phyloP scores from a whole-genome alignment of 2,888 invertebrate genomes.

The Blastobasis adustella region DNA sequence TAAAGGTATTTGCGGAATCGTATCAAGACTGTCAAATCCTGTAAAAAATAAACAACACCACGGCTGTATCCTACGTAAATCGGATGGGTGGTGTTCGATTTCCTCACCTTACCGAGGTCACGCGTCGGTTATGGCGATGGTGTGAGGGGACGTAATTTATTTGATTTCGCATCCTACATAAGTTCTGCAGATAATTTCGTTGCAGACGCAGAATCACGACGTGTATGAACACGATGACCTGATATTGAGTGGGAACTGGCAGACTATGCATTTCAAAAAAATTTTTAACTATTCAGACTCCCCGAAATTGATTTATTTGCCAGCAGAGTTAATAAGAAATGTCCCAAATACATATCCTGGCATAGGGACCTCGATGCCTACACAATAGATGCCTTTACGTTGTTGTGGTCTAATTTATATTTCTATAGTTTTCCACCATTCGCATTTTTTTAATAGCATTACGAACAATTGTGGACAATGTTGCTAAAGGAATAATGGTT shows the following conservation, averaged over 20 bases:
- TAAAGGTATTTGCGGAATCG: not conserved
- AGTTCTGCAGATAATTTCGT: not conserved
- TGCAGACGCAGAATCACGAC: constrained; percentile 4
- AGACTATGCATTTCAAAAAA: not conserved
- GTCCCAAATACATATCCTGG: not conserved
- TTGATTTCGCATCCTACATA: not conserved
- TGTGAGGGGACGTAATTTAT: not conserved
- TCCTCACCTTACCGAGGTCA: too few relatives aligned
- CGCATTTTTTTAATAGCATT: constrained; percentile 1
- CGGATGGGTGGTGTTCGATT: too few relatives aligned
- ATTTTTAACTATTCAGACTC: not conserved
- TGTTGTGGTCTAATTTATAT: constrained; percentile 2
- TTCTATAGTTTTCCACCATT: constrained; percentile 7
- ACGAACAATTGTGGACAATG: constrained; percentile 3
- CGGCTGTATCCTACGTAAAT: not conserved
- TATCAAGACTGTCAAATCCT: not conserved
- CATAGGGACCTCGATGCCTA: not conserved
- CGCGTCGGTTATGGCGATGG: not conserved
- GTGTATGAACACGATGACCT: too few relatives aligned
- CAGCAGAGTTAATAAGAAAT: not conserved
- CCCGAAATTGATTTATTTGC: constrained; percentile 1
- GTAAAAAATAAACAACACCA: constrained; percentile 5
- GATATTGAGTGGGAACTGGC: constrained; percentile 1
- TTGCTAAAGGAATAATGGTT: constrained; percentile 6
- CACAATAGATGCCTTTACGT: constrained; percentile 6